These are phyloP conservation scores for Aselliscus stoliczkanus DNA, from an alignment of 2,797 vertebrate species.

Conservation along the genomic window DNA sequence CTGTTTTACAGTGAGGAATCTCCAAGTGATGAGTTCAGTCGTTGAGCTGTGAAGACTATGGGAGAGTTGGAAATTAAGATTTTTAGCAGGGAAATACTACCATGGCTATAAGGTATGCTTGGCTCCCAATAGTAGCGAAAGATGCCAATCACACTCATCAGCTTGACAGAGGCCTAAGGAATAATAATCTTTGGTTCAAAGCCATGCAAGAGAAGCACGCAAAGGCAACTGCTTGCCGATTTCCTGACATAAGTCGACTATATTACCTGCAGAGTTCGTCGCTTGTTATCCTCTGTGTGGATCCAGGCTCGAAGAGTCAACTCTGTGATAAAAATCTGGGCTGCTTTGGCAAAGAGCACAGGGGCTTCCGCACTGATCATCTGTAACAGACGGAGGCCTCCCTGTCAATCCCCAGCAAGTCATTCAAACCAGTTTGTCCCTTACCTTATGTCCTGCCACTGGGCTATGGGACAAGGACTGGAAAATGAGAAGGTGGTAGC, in stretches of 20 bases:
- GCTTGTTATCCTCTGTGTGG: constrained; percentile 98
- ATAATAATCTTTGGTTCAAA: background rate
- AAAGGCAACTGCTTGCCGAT: background rate
- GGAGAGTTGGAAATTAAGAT: constrained; percentile 20
- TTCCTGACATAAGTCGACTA: background rate
- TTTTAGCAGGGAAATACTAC: constrained; percentile 12
- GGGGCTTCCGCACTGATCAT: constrained; percentile 99
- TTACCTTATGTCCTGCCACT: background rate
- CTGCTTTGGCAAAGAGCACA: constrained; percentile 97
- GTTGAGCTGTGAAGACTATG: constrained; percentile 34
- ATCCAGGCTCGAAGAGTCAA: constrained; percentile 98
- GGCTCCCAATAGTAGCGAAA: background rate
- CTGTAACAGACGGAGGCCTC: constrained; percentile 76
- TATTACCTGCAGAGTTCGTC: constrained; percentile 95
- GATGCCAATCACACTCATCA: background rate
- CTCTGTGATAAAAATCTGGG: constrained; percentile 99
- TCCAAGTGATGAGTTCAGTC: background rate
- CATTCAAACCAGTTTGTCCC: background rate
- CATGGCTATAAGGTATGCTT: background rate
- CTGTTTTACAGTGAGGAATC: background rate
- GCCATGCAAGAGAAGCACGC: background rate
- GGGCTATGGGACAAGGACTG: background rate
- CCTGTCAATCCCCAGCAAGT: constrained; percentile 41
- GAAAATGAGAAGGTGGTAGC: background rate
- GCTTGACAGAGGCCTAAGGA: background rate